Conservation (phyloP, 2,113 vertebrate genomes). For the Prionailurus bengalensis region DNA sequence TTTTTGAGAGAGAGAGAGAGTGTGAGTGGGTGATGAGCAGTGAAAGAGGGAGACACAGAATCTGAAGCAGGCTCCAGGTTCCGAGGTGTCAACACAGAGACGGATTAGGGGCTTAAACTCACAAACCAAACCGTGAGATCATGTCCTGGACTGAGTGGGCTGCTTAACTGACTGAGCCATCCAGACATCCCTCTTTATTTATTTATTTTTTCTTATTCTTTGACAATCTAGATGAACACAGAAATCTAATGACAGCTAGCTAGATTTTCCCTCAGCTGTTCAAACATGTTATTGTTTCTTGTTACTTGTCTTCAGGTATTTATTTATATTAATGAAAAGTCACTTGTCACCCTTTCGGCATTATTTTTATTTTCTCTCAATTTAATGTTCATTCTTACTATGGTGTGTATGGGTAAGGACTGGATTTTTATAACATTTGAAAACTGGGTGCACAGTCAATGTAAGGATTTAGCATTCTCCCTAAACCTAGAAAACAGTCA, state of each 20-base stretch:
- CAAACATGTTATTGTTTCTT: neutral
- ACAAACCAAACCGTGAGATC: no score
- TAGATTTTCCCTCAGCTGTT: neutral
- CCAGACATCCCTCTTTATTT: no score
- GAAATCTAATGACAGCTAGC: neutral
- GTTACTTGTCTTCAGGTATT: neutral
- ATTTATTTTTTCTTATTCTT: neutral
- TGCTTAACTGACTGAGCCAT: no score
- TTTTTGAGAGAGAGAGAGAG: no score
- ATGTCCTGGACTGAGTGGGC: no score
- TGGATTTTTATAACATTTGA: neutral
- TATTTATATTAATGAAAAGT: neutral
- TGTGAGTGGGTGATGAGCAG: no score
- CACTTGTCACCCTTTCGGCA: neutral
- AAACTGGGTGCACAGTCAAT: neutral
- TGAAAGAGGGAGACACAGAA: no score
- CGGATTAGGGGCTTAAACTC: no score
- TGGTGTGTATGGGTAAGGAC: neutral
- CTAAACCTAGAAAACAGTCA: neutral
- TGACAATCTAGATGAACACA: neutral
- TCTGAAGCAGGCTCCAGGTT: no score
- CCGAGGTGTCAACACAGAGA: no score
- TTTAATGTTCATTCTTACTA: neutral
- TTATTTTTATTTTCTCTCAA: neutral
- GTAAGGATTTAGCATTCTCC: neutral